phyloP scores from a whole-genome alignment of 2,113 vertebrate genomes.

The Aptenodytes forsteri region DNA sequence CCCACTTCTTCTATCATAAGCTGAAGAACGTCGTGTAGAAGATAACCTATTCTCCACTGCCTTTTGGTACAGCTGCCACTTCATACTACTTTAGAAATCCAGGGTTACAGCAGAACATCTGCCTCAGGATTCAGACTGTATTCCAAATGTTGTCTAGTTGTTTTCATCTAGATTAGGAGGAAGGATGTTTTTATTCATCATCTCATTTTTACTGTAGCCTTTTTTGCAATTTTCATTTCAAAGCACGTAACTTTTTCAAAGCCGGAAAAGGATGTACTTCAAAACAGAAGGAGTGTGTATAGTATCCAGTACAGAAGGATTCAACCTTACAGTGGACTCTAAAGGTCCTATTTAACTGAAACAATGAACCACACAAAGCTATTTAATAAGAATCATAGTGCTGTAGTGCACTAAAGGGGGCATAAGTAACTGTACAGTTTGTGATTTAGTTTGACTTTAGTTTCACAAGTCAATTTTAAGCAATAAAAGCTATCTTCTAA shows the following conservation, averaged over 20 bases:
- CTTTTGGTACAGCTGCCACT: not conserved
- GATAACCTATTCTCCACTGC: not conserved
- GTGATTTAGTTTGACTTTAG: constrained; percentile 14
- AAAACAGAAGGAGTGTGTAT: not conserved
- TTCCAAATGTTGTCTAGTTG: not conserved
- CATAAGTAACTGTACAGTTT: not conserved
- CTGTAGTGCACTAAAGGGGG: not conserved
- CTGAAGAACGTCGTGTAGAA: not conserved
- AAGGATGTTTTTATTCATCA: not conserved
- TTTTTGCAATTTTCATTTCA: not conserved
- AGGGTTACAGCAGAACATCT: not conserved
- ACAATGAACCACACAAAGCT: not conserved
- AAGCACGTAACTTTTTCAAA: not conserved
- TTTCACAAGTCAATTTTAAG: constrained; percentile 59
- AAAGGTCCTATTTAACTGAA: not conserved
- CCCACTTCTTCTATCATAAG: not conserved
- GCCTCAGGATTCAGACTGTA: not conserved
- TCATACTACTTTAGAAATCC: not conserved
- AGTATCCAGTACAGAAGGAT: not conserved
- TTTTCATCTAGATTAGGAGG: not conserved
- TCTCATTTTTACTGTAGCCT: not conserved
- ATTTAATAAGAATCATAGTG: not conserved
- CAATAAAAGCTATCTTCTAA: constrained; percentile 51
- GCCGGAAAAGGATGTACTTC: not conserved
- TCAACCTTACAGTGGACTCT: not conserved